Evolutionary conservation across 2,797 vertebrate genomes (phyloP).

Genomic region (Threskiornis aethiopicus): DNA sequence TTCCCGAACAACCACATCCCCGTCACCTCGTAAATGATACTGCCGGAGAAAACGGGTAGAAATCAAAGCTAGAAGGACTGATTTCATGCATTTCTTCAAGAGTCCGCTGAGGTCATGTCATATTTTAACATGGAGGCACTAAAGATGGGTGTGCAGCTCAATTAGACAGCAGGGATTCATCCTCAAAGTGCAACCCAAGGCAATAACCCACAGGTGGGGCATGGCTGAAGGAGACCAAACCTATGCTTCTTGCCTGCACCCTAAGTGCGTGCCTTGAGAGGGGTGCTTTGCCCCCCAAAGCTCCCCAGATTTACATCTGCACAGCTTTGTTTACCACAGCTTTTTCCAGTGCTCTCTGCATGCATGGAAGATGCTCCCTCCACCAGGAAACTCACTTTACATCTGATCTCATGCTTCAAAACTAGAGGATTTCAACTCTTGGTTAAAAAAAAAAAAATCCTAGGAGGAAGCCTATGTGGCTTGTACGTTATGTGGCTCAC

Average conservation of each 20-base stretch:
- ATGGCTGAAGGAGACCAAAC: not conserved
- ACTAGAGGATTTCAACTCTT: not conserved
- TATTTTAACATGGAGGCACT: not conserved
- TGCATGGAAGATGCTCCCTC: not conserved
- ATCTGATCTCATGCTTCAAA: not conserved
- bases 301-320: not conserved
- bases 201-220: not conserved
- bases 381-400: not conserved
- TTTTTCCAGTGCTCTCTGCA: not conserved
- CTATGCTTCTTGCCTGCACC: not conserved
- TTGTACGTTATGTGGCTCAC: not conserved
- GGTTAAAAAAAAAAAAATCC: not conserved
- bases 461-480: not conserved
- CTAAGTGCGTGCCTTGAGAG: not conserved
- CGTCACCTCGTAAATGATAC: constrained; percentile 75
- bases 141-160: not conserved
- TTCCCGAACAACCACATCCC: constrained; percentile 74
- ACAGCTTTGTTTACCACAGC: not conserved
- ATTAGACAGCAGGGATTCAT: not conserved
- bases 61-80: not conserved
- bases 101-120: fast-evolving
- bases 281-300: not conserved
- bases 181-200: not conserved
- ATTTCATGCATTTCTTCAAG: not conserved
- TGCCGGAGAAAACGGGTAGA: not conserved